Conservation (phyloP, 2,888 invertebrate genomes). For the Dolichomitus sp. region DNA sequence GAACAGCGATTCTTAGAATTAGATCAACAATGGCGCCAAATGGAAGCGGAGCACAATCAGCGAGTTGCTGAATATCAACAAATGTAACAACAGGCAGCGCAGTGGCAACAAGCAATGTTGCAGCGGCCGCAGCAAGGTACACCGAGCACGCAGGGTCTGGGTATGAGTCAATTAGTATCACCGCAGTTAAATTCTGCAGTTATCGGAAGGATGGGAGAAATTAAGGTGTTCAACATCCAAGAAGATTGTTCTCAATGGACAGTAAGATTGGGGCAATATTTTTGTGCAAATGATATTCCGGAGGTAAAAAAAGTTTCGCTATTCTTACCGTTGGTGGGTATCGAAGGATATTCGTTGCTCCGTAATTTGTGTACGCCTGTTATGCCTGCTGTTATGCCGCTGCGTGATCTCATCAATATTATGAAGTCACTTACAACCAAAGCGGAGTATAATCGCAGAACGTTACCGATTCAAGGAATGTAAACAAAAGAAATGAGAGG, state of each 20-base stretch:
- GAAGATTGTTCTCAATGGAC: not conserved
- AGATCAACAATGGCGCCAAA: not conserved
- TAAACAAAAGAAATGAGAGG: conserved; percentile 44
- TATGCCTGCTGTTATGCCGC: not conserved
- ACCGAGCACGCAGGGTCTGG: too few species aligned
- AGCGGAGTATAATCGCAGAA: conserved; percentile 59
- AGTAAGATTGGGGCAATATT: not conserved
- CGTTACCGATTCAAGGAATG: conserved; percentile 65
- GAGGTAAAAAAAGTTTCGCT: not conserved
- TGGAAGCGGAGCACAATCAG: not conserved
- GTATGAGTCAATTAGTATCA: too few species aligned
- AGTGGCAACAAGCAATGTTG: too few species aligned
- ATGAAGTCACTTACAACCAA: conserved; percentile 39
- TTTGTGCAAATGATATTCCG: not conserved
- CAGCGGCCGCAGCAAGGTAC: too few species aligned
- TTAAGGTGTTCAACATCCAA: not conserved
- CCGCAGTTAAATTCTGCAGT: too few species aligned
- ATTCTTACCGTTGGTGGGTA: not conserved
- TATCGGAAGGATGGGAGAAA: not conserved
- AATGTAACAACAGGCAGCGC: not conserved
- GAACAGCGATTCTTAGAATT: not conserved
- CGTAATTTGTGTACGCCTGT: not conserved
- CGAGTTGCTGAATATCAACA: not conserved
- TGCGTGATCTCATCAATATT: not conserved
- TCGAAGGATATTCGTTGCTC: not conserved